Evolutionary conservation across 2,113 vertebrate species (phyloP), one percentile per base, ranked within the genome.

Genomic region (Aspiorhynchus laticeps): DNA sequence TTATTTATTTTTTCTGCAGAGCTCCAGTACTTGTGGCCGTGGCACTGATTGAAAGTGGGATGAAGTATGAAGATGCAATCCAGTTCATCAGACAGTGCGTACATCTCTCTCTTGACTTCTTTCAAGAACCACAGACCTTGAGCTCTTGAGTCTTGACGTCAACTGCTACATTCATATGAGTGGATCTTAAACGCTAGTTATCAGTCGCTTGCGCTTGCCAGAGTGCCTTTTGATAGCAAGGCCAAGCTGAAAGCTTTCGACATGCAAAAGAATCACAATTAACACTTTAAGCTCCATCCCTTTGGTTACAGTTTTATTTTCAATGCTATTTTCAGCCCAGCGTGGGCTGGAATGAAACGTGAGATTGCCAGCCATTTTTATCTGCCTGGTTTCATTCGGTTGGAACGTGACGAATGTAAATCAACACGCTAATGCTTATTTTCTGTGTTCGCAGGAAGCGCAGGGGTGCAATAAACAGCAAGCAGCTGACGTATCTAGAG

Each of bases 41-140:
- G 87, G 97, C 97, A 53, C 94, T 97, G 87, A 96, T 97, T 0
- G 97, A 97, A 92, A 96, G 97, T 0, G 97, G 97, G 76, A 97
- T 97, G 97, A 97, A 97, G 90, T 97, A 96, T 0, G 97, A 97
- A 78, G 97, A 97, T 0, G 96, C 97, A 76, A 96, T 97, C 90
- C 96, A 97, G 93, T 97, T 97, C 92, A 97, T 97, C 89, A 92
- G 96, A 87, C 96, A 97, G 97, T 97, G 93, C 96, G 96, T 96
- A 41, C 73, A 71, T 38, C 74, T 86, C 38, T 63, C 19, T 86
- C 73, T 77, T 78, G 84, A 61, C 73, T 78, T 67, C 17, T 77
- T 63, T 46, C 38, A 78, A 76, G 83, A 33, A 85, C 14, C 10
- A 15, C 26, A 43, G 48, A 21, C 53, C 2, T 56, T 19, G 21